Conservation (phyloP, 2,113 vertebrate species). For the Urocynchramus pylzowi region DNA sequence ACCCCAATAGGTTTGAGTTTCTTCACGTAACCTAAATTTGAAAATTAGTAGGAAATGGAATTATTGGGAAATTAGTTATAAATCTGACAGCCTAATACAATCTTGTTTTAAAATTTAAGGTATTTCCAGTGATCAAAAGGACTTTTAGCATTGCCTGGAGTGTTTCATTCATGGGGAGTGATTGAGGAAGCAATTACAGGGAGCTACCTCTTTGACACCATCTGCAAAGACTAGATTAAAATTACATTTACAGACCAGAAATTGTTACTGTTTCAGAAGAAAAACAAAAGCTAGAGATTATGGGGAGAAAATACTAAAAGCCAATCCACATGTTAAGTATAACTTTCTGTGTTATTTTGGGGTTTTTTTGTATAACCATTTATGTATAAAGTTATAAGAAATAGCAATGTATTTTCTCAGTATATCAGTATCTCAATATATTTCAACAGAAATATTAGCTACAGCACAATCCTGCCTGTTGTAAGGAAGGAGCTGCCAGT, state of each 20-base stretch:
- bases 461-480: neutral
- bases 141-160: conserved; percentile 67
- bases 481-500: neutral
- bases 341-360: neutral
- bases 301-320: neutral
- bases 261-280: conserved; percentile 36
- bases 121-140: conserved; percentile 70
- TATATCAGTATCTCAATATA: neutral
- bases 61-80: conserved; percentile 57
- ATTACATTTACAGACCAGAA: conserved; percentile 52
- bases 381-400: neutral
- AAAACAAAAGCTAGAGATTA: conserved; percentile 7
- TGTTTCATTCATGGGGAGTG: conserved; percentile 61
- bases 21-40: conserved; percentile 21
- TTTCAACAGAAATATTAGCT: neutral
- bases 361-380: neutral
- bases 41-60: conserved; percentile 58
- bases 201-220: conserved; percentile 30
- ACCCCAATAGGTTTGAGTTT: neutral
- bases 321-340: neutral
- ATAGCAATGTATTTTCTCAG: neutral
- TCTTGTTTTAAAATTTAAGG: conserved; percentile 57
- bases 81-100: conserved; percentile 59
- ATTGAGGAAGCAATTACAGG: conserved; percentile 73
- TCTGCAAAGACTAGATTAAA: conserved; percentile 66